These are phyloP conservation scores for Odontesthes bonariensis DNA, from an alignment of 2,113 vertebrate species.

Conservation along the genomic window DNA sequence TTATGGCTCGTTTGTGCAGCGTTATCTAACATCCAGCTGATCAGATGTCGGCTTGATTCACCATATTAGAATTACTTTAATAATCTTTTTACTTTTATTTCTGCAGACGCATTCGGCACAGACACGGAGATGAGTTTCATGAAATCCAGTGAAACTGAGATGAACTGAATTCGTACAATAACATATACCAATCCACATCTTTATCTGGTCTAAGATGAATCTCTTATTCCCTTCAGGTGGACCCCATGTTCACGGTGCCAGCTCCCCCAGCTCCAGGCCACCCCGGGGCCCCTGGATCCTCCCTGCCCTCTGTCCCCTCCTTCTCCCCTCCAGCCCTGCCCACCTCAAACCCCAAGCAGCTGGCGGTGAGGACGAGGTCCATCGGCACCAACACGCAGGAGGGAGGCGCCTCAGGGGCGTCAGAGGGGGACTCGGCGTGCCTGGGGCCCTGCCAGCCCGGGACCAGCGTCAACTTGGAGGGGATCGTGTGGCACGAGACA, in stretches of 20 bases:
- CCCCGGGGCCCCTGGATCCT: slow-evolving; percentile 85
- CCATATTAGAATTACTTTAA: slow-evolving; percentile 8
- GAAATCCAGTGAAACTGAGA: slow-evolving; percentile 10
- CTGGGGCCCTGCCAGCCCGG: slow-evolving; percentile 95
- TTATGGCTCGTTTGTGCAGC: slow-evolving; percentile 13
- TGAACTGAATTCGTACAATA: not conserved
- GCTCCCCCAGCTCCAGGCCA: slow-evolving; percentile 87
- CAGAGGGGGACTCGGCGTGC: slow-evolving; percentile 85
- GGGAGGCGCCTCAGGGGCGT: slow-evolving; percentile 44
- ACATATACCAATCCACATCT: too few relatives aligned
- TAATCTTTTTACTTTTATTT: slow-evolving; percentile 4
- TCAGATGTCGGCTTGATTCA: slow-evolving; percentile 23
- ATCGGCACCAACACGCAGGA: slow-evolving; percentile 96
- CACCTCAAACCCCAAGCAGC: slow-evolving; percentile 87
- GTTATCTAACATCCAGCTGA: slow-evolving; percentile 20
- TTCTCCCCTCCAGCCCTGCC: slow-evolving; percentile 90
- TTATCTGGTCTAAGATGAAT: not conserved
- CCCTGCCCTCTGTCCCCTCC: slow-evolving; percentile 86
- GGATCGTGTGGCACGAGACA: slow-evolving; percentile 98
- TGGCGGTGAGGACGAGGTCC: slow-evolving; percentile 92
- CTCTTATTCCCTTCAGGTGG: slow-evolving; percentile 83
- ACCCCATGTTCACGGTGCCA: slow-evolving; percentile 93
- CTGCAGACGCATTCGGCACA: too few relatives aligned
- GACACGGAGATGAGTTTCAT: not conserved
- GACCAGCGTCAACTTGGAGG: slow-evolving; percentile 97